Evolutionary conservation across 2,888 invertebrate species (phyloP).

Genomic region (Unio pictorum): DNA sequence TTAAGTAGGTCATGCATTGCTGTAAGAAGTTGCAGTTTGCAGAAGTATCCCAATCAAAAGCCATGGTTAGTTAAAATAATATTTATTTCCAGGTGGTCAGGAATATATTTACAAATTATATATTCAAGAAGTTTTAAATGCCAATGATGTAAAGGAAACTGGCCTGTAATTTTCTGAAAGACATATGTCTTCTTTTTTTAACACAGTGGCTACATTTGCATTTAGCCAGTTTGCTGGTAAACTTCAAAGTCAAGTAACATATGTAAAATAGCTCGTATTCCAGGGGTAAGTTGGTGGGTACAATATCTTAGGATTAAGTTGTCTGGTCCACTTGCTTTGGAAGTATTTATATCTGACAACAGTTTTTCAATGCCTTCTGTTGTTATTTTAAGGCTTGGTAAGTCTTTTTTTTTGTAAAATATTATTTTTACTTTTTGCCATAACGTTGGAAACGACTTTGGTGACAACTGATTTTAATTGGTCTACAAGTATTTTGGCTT

Average conservation of each 20-base stretch:
- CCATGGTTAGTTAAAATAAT: no score
- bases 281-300: conserved; percentile 14
- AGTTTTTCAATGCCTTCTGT: conserved; percentile 8
- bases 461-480: conserved; percentile 33
- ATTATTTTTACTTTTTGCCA: neutral
- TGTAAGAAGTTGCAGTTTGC: no score
- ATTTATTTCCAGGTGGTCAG: no score
- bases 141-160: no score
- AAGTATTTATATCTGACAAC: conserved; percentile 11
- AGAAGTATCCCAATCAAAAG: no score
- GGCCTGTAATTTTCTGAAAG: no score
- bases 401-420: neutral
- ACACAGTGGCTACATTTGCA: conserved; percentile 4
- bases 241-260: conserved; percentile 5
- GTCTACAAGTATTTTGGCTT: conserved; percentile 20
- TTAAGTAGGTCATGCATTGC: no score
- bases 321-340: conserved; percentile 29
- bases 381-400: conserved; percentile 1
- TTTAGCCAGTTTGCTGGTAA: conserved; percentile 10
- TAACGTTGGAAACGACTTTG: neutral
- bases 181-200: no score
- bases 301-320: conserved; percentile 16
- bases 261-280: conserved; percentile 13
- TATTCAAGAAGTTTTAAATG: no score
- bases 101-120: no score